Conservation (phyloP, 2,797 vertebrate species). For the Halcyon chelicuti region DNA sequence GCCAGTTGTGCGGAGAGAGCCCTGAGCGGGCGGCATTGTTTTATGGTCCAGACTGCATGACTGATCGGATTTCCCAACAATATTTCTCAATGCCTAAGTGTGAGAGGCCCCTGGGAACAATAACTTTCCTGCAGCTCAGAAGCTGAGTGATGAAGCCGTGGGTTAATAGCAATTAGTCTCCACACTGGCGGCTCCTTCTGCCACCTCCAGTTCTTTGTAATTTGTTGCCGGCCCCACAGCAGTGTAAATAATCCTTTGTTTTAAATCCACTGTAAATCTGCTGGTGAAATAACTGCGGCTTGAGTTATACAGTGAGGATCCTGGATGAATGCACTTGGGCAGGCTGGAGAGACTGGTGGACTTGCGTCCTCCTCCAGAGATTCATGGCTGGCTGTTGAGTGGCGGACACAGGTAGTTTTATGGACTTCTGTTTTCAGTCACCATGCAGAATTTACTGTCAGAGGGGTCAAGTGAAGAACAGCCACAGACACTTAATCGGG, state of each 20-base stretch:
- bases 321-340: background rate
- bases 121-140: background rate
- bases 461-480: conserved; percentile 42
- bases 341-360: background rate
- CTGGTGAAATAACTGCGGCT: background rate
- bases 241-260: conserved; percentile 37
- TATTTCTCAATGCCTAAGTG: conserved; percentile 33
- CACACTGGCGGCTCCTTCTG: conserved; percentile 32
- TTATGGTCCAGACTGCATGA: conserved; percentile 30
- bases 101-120: conserved; percentile 48
- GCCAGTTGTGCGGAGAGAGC: background rate
- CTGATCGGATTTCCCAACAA: conserved; percentile 30
- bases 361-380: conserved; percentile 27
- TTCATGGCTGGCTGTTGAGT: background rate
- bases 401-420: conserved; percentile 23
- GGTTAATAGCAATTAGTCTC: conserved; percentile 60
- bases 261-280: background rate
- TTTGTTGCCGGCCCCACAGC: background rate
- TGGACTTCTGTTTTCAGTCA: conserved; percentile 37
- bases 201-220: conserved; percentile 32
- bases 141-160: conserved; percentile 28
- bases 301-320: background rate
- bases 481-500: background rate
- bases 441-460: conserved; percentile 40
- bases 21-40: background rate